phyloP scores from a whole-genome alignment of 2,797 vertebrate species.

The Microchirus variegatus region DNA sequence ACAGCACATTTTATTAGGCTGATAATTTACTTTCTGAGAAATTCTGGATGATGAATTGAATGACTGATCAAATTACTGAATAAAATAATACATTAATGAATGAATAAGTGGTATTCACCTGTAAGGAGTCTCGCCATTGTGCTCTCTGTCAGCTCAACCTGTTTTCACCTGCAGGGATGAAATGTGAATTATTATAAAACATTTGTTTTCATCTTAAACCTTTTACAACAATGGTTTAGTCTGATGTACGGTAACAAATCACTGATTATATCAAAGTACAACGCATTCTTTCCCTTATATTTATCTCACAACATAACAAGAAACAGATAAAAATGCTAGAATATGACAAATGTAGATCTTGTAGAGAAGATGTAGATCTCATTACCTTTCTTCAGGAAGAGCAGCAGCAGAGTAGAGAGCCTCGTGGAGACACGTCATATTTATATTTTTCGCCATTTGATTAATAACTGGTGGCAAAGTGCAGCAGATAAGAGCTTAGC shows the following conservation, averaged over 20 bases:
- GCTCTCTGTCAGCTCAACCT: neutral
- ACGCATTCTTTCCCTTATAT: too few relatives aligned
- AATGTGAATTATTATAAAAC: neutral
- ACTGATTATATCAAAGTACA: neutral
- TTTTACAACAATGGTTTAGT: neutral
- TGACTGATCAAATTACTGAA: too few relatives aligned
- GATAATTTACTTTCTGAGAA: too few relatives aligned
- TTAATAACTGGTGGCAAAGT: constrained; percentile 78
- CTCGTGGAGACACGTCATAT: constrained; percentile 25
- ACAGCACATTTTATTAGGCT: too few relatives aligned
- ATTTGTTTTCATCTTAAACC: neutral
- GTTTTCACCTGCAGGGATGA: neutral
- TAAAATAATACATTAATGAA: too few relatives aligned
- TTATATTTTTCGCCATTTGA: constrained; percentile 72
- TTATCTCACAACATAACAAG: too few relatives aligned
- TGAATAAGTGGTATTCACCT: constrained; percentile 61
- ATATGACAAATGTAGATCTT: neutral
- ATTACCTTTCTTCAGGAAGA: constrained; percentile 62
- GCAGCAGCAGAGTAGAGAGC: constrained; percentile 16
- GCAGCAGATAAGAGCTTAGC: constrained; percentile 71
- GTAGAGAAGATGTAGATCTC: constrained; percentile 2
- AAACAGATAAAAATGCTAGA: too few relatives aligned
- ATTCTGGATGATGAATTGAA: too few relatives aligned
- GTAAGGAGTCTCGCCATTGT: constrained; percentile 72
- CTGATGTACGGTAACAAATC: neutral